Evolutionary conservation across 1,140 invertebrate genomes (phyloP).

Genomic region (Cydia pomonella): DNA sequence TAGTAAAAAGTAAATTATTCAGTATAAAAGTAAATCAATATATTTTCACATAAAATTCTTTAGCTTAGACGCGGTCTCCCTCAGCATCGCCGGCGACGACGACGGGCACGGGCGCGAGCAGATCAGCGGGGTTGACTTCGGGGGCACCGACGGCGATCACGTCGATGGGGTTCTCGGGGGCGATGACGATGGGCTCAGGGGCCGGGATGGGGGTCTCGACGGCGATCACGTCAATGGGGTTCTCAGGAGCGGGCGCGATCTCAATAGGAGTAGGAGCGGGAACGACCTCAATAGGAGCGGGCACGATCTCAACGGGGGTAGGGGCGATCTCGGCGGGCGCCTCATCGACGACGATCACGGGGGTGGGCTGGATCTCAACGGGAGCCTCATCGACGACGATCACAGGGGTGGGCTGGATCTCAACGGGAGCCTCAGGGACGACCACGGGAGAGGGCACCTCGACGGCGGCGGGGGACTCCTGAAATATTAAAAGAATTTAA

Average conservation of each 20-base stretch:
- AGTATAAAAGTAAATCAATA: slow-evolving; percentile 22
- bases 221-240: slow-evolving; percentile 37
- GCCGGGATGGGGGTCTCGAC: slow-evolving; percentile 16
- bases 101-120: slow-evolving; percentile 40
- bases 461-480: not conserved
- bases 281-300: slow-evolving; percentile 35
- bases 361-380: not conserved
- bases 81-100: slow-evolving; percentile 31
- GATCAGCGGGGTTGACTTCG: slow-evolving; percentile 48
- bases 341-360: not conserved
- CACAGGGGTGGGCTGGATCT: slow-evolving; percentile 7
- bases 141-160: slow-evolving; percentile 46
- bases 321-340: slow-evolving; percentile 2
- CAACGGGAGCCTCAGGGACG: not conserved
- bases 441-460: not conserved
- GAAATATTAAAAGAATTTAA: not conserved
- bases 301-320: slow-evolving; percentile 31
- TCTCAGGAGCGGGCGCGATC: slow-evolving; percentile 10
- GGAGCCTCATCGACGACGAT: not conserved
- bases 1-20: not conserved
- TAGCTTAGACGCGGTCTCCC: slow-evolving; percentile 37
- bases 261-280: slow-evolving; percentile 35
- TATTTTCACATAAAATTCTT: slow-evolving; percentile 30
- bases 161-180: slow-evolving; percentile 48
- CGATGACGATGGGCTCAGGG: slow-evolving; percentile 30